A percentile compares a stretch with the other conserved stretches of the same genome.
Evolutionary conservation across 2,797 vertebrate genomes (phyloP).

Genomic region (Chelonia mydas): DNA sequence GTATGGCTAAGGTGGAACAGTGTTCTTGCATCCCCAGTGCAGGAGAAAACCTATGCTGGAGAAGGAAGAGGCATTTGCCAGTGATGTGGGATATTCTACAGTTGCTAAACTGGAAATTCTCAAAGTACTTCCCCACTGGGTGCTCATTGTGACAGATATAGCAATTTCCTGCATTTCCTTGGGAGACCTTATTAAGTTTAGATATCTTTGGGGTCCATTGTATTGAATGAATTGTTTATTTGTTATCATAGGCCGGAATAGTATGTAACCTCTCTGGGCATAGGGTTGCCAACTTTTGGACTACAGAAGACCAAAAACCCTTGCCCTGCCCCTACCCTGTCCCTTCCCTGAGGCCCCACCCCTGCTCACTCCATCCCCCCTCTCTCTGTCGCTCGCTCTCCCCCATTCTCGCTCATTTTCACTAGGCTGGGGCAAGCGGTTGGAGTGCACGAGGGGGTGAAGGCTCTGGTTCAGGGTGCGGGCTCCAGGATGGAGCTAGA

Average conservation of each 20-base stretch:
- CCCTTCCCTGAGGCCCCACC: no score
- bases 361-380: no score
- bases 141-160: not conserved
- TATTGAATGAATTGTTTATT: not conserved
- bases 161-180: not conserved
- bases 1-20: not conserved
- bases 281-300: no score
- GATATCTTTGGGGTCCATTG: not conserved
- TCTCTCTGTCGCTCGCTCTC: accelerated
- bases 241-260: not conserved
- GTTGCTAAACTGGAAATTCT: not conserved
- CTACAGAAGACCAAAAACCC: no score
- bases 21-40: not conserved
- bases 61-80: not conserved
- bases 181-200: not conserved
- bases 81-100: not conserved
- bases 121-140: not conserved
- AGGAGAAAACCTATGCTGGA: not conserved
- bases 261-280: not conserved
- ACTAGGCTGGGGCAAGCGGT: no score
- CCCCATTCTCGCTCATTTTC: no score
- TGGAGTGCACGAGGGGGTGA: no score
- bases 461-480: no score
- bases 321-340: no score
- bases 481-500: no score